Percentiles rank a stretch among this genome's conserved stretches.
These are phyloP conservation scores for Holothuria scabra DNA, from an alignment of 53 echinoderm and acorn worm genomes.

Conservation along the genomic window DNA sequence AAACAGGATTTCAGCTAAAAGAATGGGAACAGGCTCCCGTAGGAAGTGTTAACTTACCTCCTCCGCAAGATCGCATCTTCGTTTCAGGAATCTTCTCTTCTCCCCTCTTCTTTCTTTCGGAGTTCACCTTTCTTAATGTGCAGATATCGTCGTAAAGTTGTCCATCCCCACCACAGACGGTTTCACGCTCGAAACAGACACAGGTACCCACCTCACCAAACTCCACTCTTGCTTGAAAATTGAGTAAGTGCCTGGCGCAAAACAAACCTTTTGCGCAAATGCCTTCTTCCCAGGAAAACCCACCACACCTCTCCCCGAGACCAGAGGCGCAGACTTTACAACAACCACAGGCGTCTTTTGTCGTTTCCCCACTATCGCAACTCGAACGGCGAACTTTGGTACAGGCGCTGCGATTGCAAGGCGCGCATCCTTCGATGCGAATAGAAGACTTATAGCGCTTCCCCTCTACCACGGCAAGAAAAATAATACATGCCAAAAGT, in stretches of 20 bases:
- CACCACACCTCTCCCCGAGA: slow-evolving; percentile 40
- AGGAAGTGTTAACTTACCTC: slow-evolving; percentile 12
- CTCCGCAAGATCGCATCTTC: slow-evolving; percentile 43
- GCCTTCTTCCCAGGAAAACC: slow-evolving; percentile 39
- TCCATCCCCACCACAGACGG: slow-evolving; percentile 40
- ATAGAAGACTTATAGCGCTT: slow-evolving; percentile 26
- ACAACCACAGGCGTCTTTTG: slow-evolving; percentile 39
- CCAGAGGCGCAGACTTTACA: slow-evolving; percentile 41
- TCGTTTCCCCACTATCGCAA: slow-evolving; percentile 22
- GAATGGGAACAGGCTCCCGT: too few species aligned
- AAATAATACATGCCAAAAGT: neutral
- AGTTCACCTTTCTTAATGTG: slow-evolving; percentile 9
- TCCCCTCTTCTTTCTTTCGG: slow-evolving; percentile 15
- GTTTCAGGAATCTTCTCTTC: slow-evolving; percentile 25
- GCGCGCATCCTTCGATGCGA: slow-evolving; percentile 27
- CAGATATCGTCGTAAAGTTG: slow-evolving; percentile 23
- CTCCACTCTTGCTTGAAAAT: slow-evolving; percentile 39
- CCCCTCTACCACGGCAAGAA: slow-evolving; percentile 5
- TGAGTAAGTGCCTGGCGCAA: slow-evolving; percentile 28
- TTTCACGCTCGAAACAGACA: slow-evolving; percentile 19
- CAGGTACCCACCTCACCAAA: slow-evolving; percentile 43
- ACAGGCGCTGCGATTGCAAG: slow-evolving; percentile 12
- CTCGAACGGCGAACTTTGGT: slow-evolving; percentile 11
- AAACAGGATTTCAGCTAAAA: too few species aligned
- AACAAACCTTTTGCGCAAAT: slow-evolving; percentile 37